A percentile compares a stretch with the other conserved stretches of the same genome.
These are phyloP conservation scores for Stenodema calcarata DNA, from an alignment of 2,888 invertebrate genomes.

Conservation along the genomic window DNA sequence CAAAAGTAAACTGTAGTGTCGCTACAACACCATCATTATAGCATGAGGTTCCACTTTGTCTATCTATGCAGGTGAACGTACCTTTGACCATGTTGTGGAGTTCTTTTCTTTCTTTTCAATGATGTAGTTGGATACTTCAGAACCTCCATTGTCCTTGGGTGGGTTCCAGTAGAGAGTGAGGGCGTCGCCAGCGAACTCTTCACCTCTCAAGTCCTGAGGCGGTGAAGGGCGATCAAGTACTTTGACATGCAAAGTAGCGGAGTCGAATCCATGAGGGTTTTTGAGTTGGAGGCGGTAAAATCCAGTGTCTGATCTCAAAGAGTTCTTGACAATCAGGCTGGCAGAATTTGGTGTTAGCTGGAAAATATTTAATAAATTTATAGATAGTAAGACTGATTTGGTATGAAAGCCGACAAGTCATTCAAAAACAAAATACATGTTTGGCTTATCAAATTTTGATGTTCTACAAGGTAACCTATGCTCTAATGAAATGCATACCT, in stretches of 20 bases:
- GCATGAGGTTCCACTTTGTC: too few species aligned
- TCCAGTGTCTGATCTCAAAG: constrained; percentile 87
- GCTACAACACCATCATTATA: too few species aligned
- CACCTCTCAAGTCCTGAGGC: constrained; percentile 89
- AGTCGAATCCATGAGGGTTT: constrained; percentile 94
- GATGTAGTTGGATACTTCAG: constrained; percentile 93
- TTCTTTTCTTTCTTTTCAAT: constrained; percentile 92
- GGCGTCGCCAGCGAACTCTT: constrained; percentile 94
- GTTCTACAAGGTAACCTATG: background rate
- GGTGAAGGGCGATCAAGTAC: constrained; percentile 91
- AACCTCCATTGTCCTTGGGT: constrained; percentile 95
- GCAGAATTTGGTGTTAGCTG: constrained; percentile 86
- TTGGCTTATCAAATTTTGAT: too few species aligned
- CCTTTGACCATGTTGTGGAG: constrained; percentile 81
- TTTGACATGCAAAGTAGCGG: constrained; percentile 91
- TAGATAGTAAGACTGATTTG: too few species aligned
- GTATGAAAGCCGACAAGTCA: too few species aligned
- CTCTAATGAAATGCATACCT: constrained; percentile 57
- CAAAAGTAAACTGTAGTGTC: too few species aligned
- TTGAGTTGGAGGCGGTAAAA: constrained; percentile 90
- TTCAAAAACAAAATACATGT: too few species aligned
- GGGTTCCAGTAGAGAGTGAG: constrained; percentile 96
- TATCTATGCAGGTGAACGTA: constrained; percentile 52
- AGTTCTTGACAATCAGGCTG: constrained; percentile 90
- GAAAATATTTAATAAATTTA: constrained; percentile 28